A percentile compares a stretch with the other conserved stretches of the same genome.
Conservation (phyloP, 2,888 invertebrate species). For the Abscondita cerata region DNA sequence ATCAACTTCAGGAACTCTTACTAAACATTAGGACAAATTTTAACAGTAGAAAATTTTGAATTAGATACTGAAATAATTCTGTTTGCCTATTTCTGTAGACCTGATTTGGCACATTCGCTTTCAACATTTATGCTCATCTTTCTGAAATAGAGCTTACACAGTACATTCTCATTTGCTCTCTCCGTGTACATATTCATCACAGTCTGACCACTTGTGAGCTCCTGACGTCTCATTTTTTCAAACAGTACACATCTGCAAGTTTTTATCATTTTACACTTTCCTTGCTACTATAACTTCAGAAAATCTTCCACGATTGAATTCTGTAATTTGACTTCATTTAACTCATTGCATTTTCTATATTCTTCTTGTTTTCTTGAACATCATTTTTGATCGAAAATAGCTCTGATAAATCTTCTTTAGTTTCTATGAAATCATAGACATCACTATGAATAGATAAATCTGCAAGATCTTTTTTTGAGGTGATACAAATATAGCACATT, state of each 20-base stretch:
- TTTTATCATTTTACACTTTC: not conserved
- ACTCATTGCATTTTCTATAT: not conserved
- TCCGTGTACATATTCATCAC: not conserved
- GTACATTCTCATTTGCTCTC: not conserved
- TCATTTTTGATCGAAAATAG: not conserved
- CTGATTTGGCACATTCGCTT: not conserved
- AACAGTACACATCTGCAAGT: not conserved
- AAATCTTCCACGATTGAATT: not conserved
- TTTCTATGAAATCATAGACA: not conserved
- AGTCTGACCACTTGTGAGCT: not conserved
- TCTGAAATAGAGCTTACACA: not conserved
- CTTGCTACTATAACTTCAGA: not conserved
- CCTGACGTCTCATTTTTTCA: not conserved
- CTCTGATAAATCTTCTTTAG: not conserved
- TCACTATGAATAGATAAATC: too few species aligned
- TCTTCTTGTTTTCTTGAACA: not conserved
- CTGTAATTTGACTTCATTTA: not conserved
- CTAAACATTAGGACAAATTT: not conserved
- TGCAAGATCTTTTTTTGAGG: not conserved
- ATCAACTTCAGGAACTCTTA: not conserved
- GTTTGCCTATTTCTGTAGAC: not conserved
- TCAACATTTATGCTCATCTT: not conserved
- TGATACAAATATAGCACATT: not conserved
- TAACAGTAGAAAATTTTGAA: not conserved
- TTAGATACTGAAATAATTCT: not conserved